Evolutionary conservation across 2,888 invertebrate genomes (phyloP), one percentile per base, ranked within the genome.

Genomic region (Drosophila macrospina): DNA sequence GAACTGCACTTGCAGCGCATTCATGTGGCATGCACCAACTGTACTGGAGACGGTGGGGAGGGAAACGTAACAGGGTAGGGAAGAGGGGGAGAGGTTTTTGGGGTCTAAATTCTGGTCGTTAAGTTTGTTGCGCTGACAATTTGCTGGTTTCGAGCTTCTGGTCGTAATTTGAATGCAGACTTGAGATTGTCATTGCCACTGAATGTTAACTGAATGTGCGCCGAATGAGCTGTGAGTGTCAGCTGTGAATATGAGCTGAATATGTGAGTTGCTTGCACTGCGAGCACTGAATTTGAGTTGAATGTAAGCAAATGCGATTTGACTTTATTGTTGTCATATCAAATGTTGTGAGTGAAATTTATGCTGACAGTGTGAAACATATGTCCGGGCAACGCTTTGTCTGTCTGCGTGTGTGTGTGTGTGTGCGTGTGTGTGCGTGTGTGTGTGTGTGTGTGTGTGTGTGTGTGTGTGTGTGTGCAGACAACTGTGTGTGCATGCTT

Each of bases 311-410:
- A 16, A 16, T 55, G 41, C 20, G 37, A 45, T 34, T 55, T 48
- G 62, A 55, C 69, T 71, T 82, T 69, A 86, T 74, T 86, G 72
- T 78, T 83, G 72, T 78, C 82, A 69, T 44, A 57, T 75, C 76
- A 78, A 86, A 65, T 69, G 86, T 64, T 64, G 20, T 54, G 72
- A 72, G 67, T 70, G 67, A 55, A 78, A 78, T 86, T 72, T 84
- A 80, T 86, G 85, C 81, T 64, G 75, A 80, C 77, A 77, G 56
- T 54, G 57, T 52, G 8, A 42, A 56, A 61, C 62, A 60, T 41
- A 56, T 48, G 63, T 51, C 13, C 36, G 57, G 13, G 41, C 10
- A 45, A n/a, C 16, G 6, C n/a, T 13, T 8, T 56, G 16, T 39
- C 11, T 51, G 7, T 30, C 1, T 61, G n/a, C 37, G n/a, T 48